Evolutionary conservation across 2,888 invertebrate genomes (phyloP), one percentile per base, ranked within the genome.

Genomic region (Apocheima hispidaria): DNA sequence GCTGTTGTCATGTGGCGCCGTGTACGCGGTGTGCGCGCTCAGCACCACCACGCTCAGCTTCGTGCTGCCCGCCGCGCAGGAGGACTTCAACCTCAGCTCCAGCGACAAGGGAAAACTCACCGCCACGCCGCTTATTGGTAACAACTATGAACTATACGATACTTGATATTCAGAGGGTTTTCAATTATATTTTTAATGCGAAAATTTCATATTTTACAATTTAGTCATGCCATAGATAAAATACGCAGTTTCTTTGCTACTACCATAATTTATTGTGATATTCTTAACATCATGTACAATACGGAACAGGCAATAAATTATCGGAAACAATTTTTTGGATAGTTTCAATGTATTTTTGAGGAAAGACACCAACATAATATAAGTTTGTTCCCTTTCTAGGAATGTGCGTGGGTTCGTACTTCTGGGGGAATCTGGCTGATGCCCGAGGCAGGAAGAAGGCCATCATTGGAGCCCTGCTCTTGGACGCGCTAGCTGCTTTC

Each of bases 391-490:
- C 1, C 26, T 62, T 79, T 66, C 0, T 75, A 94, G 95, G 95
- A 18, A 95, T 95, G 95, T 92, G 95, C 63, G 90, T 95, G 46
- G 96, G 96, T 0, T 95, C 96, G 0, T 95, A 95, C 78, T 89
- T 96, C 70, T 96, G 96, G 96, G 96, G 96, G 3, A 94, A 94
- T 54, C 80, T 96, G 68, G 95, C 96, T 0, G 96, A 96, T 67
- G 91, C 94, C 3, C 87, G 94, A 26, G 96, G 96, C 0, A 92
- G 96, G 43, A 94, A 94, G 82, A 86, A 93, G 58, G 93, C 95
- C n/a, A 93, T 96, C 55, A 89, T 96, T 52, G 92, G 94, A n/a
- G 94, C 95, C 0, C 78, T 95, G 10, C 82, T 94, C 9, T 81
- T 94, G 40, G 95, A 95, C 68, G 94, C 94, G 0, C 51, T 90